These are phyloP conservation scores for Protaetia brevitarsis DNA, from an alignment of 1,140 invertebrate genomes.

Conservation along the genomic window DNA sequence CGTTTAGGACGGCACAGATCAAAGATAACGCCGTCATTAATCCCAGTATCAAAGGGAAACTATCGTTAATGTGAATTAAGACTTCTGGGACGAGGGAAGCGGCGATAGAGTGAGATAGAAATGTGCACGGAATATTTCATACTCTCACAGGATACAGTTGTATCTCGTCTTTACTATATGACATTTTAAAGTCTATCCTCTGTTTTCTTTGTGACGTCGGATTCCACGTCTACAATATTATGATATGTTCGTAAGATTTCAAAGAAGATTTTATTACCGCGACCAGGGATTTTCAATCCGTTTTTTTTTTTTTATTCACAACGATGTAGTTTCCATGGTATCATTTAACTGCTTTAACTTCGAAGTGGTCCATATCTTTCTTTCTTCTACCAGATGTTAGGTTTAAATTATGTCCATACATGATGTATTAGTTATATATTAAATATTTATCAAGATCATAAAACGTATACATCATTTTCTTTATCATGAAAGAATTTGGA, in stretches of 20 bases:
- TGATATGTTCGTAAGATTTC: conserved; percentile 34
- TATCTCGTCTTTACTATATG: conserved; percentile 35
- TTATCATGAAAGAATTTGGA: too few species aligned
- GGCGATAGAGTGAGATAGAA: background rate
- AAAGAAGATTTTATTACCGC: conserved; percentile 20
- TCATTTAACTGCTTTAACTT: too few species aligned
- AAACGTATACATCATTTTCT: too few species aligned
- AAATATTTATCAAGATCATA: too few species aligned
- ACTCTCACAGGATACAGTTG: conserved; percentile 43
- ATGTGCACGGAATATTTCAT: background rate
- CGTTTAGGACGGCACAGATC: conserved; percentile 34
- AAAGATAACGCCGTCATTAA: conserved; percentile 42
- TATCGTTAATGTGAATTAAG: conserved; percentile 45
- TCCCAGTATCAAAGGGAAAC: conserved; percentile 44
- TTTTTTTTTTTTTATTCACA: background rate
- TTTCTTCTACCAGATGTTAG: too few species aligned
- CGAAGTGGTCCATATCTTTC: too few species aligned
- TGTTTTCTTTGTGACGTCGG: background rate
- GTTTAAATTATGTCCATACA: too few species aligned
- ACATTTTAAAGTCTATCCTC: conserved; percentile 24
- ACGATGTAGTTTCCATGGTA: too few species aligned
- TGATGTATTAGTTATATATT: too few species aligned
- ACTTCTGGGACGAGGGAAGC: conserved; percentile 34
- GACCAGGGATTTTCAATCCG: background rate
- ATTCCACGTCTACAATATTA: conserved; percentile 42